Base-by-base conservation (phyloP, 2,113 vertebrate species). In the Sander lucioperca region DNA sequence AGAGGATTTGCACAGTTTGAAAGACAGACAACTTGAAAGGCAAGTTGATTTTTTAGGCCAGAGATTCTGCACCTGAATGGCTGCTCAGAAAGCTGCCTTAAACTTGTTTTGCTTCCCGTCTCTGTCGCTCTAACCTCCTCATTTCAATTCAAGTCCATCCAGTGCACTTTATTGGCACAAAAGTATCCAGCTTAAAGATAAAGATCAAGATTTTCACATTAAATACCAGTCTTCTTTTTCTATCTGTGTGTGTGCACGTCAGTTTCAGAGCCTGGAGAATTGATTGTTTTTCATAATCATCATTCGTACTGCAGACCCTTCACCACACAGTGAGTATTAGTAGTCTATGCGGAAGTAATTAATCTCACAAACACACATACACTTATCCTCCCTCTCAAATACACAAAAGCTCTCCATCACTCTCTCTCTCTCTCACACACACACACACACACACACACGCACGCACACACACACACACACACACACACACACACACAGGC, bases 321-420 rank as follows among this genome's bases (percentile, higher is more conserved):
- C 70, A 77, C 43, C 73, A 63, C 81, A 86, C 72, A 75, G 33
- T 59, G 39, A 79, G 62, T 33, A 78, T 79, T 69, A 82, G 61
- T 43, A 68, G 74, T 78, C 64, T 77, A 54, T 67, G 83, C 10
- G 25, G 78, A 80, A 80, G 82, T 87, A 89, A 91, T 92, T 88
- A 79, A 91, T 85, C 67, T 85, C 70, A 61, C 57, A 80, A 64
- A 67, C 64, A 58, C 33, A 48, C 59, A 63, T 14, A 36, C 62
- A 74, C 47, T 79, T 21, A 76, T 50, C 47, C 80, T 69, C 51
- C 73, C 77, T 77, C 74, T 86, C 48, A 72, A 70, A 81, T 27
- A 54, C 74, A 86, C 74, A 82, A 83, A 80, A 58, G 57, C 72
- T 39, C 86, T 77, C 50, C 18, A 71, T 83, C 67, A 64, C 61